Percentiles rank a stretch among this genome's conserved stretches.
Conservation (phyloP, 1,140 invertebrate species). For the Helicoverpa zea region DNA sequence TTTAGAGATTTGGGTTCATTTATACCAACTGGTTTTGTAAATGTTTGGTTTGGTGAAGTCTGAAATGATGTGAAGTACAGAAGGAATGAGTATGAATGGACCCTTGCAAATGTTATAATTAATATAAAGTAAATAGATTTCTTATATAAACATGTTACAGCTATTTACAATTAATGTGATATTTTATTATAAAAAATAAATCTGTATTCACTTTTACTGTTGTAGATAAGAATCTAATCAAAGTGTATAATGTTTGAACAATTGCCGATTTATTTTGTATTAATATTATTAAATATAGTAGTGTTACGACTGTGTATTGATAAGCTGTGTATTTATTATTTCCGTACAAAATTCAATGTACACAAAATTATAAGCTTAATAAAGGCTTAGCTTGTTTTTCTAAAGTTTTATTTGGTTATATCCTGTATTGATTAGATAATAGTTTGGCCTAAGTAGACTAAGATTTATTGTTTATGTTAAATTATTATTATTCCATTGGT, state of each 20-base stretch:
- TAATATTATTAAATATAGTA: constrained; percentile 1
- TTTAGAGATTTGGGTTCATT: no score
- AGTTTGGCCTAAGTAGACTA: no score
- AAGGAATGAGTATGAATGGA: background rate
- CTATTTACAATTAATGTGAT: constrained; percentile 21
- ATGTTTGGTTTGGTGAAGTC: no score
- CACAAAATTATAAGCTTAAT: constrained; percentile 30
- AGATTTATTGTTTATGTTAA: background rate
- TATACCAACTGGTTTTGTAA: no score
- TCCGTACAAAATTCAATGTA: constrained; percentile 31
- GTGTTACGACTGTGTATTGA: constrained; percentile 11
- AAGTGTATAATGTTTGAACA: constrained; percentile 24
- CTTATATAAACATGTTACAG: background rate
- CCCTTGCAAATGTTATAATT: background rate
- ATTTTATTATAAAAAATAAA: background rate
- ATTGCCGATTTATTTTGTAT: constrained; percentile 4
- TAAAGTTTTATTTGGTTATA: constrained; percentile 10
- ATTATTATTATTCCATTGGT: background rate
- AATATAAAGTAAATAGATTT: background rate
- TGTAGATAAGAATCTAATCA: constrained; percentile 26
- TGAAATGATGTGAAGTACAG: no score
- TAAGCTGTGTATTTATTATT: constrained; percentile 28
- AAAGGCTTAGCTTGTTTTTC: constrained; percentile 30
- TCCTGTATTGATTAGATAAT: background rate
- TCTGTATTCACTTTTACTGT: constrained; percentile 23